Conservation (phyloP, 2,113 vertebrate genomes). For the Stegostoma tigrinum region DNA sequence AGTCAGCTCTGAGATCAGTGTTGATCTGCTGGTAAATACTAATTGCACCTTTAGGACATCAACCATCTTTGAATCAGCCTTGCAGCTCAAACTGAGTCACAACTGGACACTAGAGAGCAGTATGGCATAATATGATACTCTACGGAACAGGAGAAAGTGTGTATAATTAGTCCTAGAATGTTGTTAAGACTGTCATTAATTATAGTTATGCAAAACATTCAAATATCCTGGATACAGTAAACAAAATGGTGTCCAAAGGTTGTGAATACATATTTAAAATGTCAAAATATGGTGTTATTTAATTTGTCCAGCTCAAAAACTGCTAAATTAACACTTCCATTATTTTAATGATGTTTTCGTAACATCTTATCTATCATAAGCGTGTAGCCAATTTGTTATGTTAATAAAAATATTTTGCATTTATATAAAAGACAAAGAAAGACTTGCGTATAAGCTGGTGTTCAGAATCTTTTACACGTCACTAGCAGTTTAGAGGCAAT, state of each 20-base stretch:
- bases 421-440: background rate
- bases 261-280: background rate
- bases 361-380: background rate
- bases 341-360: background rate
- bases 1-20: background rate
- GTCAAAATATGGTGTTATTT: background rate
- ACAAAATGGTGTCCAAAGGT: background rate
- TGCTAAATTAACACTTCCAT: background rate
- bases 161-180: background rate
- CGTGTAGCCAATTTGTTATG: background rate
- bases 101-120: slow-evolving; percentile 16
- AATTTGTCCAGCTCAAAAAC: background rate
- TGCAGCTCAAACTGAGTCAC: background rate
- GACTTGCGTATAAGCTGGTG: background rate
- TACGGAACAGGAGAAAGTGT: background rate
- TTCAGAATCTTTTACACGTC: background rate
- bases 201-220: background rate
- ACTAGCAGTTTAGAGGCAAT: background rate
- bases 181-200: background rate
- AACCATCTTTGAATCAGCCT: background rate
- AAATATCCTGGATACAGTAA: background rate
- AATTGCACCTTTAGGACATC: background rate
- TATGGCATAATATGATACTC: background rate
- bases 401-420: background rate
- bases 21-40: background rate